Conservation (phyloP, 2,797 vertebrate species). For the Coccyzus lansbergi region DNA sequence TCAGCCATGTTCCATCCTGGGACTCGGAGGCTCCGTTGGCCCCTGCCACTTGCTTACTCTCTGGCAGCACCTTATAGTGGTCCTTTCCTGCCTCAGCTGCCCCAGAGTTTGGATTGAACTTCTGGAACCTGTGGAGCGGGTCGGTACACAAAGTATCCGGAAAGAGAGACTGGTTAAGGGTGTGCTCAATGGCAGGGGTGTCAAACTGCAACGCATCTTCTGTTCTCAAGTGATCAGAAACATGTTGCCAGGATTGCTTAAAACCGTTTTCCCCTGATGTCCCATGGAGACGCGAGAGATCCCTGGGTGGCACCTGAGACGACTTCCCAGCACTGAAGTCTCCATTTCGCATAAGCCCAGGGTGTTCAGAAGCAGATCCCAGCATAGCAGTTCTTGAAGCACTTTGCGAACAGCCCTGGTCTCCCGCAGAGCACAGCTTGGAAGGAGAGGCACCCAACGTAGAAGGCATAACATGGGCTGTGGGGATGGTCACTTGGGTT, state of each 20-base stretch:
- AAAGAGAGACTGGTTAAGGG: slow-evolving; percentile 89
- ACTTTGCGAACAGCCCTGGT: slow-evolving; percentile 45
- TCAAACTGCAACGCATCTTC: slow-evolving; percentile 89
- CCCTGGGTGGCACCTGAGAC: slow-evolving; percentile 64
- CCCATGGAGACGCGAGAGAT: slow-evolving; percentile 82
- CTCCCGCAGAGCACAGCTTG: slow-evolving; percentile 78
- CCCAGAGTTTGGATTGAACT: slow-evolving; percentile 72
- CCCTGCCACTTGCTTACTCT: slow-evolving; percentile 72
- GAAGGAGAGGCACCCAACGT: slow-evolving; percentile 85
- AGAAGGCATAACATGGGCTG: slow-evolving; percentile 98
- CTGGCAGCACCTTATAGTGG: slow-evolving; percentile 85
- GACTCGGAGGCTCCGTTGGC: slow-evolving; percentile 74
- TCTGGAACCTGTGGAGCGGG: slow-evolving; percentile 84
- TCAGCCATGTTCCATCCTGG: slow-evolving; percentile 57
- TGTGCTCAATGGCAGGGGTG: slow-evolving; percentile 86
- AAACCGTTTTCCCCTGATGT: slow-evolving; percentile 82
- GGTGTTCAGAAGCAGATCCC: slow-evolving; percentile 40
- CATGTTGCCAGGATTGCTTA: slow-evolving; percentile 84
- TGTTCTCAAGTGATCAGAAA: slow-evolving; percentile 79
- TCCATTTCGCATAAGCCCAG: slow-evolving; percentile 67
- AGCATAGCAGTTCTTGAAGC: slow-evolving; percentile 59
- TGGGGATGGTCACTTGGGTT: slow-evolving; percentile 93
- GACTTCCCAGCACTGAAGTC: slow-evolving; percentile 68
- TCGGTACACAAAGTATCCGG: slow-evolving; percentile 84
- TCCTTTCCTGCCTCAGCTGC: slow-evolving; percentile 78